Evolutionary conservation across 1,140 invertebrate species (phyloP).

Genomic region (Bombus haemorrhoidalis): DNA sequence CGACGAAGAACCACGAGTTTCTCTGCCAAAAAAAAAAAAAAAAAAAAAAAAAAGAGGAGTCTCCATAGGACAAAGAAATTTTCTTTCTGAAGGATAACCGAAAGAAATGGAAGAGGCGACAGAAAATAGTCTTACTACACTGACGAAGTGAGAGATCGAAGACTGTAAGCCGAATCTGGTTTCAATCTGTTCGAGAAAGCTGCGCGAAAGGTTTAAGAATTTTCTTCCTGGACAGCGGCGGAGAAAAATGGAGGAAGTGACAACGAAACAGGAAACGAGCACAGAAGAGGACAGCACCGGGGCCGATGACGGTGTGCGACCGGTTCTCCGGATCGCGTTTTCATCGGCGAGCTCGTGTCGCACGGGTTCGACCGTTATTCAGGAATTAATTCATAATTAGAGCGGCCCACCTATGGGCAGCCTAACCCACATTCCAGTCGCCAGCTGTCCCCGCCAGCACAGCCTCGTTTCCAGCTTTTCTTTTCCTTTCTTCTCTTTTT

Average conservation of each 20-base stretch:
- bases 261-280: constrained; percentile 4
- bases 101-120: no score
- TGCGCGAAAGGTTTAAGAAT: no score
- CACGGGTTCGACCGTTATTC: constrained; percentile 78
- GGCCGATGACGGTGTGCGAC: constrained; percentile 56
- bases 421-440: constrained; percentile 81
- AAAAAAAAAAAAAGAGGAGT: no score
- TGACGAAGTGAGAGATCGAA: no score
- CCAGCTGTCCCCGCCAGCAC: constrained; percentile 74
- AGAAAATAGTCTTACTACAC: no score
- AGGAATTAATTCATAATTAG: constrained; percentile 82
- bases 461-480: constrained; percentile 69
- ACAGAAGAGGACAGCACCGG: background rate
- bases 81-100: no score
- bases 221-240: background rate
- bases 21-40: no score
- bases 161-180: no score
- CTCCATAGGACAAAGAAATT: no score
- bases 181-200: no score
- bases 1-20: no score
- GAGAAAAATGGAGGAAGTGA: background rate
- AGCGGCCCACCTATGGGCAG: constrained; percentile 76
- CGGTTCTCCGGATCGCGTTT: constrained; percentile 73
- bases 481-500: constrained; percentile 46
- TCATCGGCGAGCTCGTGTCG: constrained; percentile 71